Evolutionary conservation across 92 coral and sea anemone genomes (phyloP), one percentile per base, ranked within the genome.

Genomic region (Zoanthus sociatus): DNA sequence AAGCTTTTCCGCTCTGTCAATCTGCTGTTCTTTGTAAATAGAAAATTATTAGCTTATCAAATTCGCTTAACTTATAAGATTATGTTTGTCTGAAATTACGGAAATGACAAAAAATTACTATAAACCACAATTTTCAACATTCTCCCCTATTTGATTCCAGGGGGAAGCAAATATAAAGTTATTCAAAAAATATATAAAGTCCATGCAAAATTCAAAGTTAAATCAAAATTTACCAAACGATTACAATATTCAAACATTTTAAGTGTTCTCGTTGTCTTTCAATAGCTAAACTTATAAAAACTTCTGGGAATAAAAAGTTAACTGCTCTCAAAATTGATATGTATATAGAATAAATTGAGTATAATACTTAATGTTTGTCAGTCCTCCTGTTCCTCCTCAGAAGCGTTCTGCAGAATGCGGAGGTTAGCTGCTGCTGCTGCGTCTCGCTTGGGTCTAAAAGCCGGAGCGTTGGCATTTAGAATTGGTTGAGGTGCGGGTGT

Each of bases 381-480:
- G 37, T 54, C 55, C 32, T 50, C 42, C 45, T 76, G 75, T 87
- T 79, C 61, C 14, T 71, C 71, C 21, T 71, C 79, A 51, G 7
- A 9, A n/a, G 47, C 16, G 32, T 20, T 58, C 6, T 79, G 37
- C 21, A 48, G 82, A 14, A 81, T 72, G 20, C 92, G 77, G 60
- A 74, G 17, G 50, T 53, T 58, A 15, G 88, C 92, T 2, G 84
- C 88, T 4, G 46, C 78, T 44, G 88, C 92, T 32, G 92, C 92
- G 54, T 76, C 92, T 66, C 82, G 92, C 33, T 16, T 69, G 11
- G 89, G 82, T 16, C 79, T 46, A 70, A 89, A 84, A 1, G 20
- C 11, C 0, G 50, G 84, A 9, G 87, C 87, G 4, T 71, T 20
- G 44, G 82, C 51, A 58, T 88, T 45, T 5, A 88, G 83, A 44